phyloP scores from a whole-genome alignment of 2,797 vertebrate genomes.

The Gadopsis bispinosus region DNA sequence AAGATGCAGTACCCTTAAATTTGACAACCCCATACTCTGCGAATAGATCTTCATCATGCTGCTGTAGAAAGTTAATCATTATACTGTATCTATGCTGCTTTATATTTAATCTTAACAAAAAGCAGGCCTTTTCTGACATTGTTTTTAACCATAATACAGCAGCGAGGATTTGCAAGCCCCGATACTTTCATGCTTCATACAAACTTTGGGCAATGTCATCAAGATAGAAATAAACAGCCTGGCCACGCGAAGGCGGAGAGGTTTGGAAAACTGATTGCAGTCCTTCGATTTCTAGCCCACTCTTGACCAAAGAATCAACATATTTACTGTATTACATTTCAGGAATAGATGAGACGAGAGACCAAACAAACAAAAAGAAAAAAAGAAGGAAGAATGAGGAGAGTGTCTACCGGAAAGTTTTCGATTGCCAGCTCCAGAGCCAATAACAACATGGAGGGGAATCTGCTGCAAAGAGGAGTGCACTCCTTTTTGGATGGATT shows the following conservation, averaged over 20 bases:
- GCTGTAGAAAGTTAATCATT: slow-evolving; percentile 23
- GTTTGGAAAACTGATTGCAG: slow-evolving; percentile 83
- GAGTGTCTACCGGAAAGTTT: slow-evolving; percentile 74
- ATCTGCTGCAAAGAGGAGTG: slow-evolving; percentile 67
- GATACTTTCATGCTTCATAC: slow-evolving; percentile 58
- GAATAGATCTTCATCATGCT: slow-evolving; percentile 56
- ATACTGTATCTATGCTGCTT: slow-evolving; percentile 37
- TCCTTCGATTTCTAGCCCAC: slow-evolving; percentile 74
- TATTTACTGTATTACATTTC: slow-evolving; percentile 78
- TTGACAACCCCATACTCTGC: slow-evolving; percentile 44
- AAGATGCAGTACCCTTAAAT: slow-evolving; percentile 52
- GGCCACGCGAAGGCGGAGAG: slow-evolving; percentile 64
- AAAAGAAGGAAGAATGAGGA: slow-evolving; percentile 14
- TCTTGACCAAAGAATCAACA: slow-evolving; percentile 78
- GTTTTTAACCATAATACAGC: slow-evolving; percentile 43
- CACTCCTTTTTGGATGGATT: slow-evolving; percentile 71
- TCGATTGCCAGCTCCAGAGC: slow-evolving; percentile 68
- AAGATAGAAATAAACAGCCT: slow-evolving; percentile 75
- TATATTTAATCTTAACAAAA: slow-evolving; percentile 45
- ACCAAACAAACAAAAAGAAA: slow-evolving; percentile 33
- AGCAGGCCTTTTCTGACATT: slow-evolving; percentile 32
- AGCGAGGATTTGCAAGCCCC: slow-evolving; percentile 34
- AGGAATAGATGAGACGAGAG: slow-evolving; percentile 69
- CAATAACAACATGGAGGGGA: slow-evolving; percentile 79
- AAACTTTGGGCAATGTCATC: slow-evolving; percentile 72